These are phyloP conservation scores for Tachina lurida DNA, from an alignment of 2,888 invertebrate genomes.

Conservation along the genomic window DNA sequence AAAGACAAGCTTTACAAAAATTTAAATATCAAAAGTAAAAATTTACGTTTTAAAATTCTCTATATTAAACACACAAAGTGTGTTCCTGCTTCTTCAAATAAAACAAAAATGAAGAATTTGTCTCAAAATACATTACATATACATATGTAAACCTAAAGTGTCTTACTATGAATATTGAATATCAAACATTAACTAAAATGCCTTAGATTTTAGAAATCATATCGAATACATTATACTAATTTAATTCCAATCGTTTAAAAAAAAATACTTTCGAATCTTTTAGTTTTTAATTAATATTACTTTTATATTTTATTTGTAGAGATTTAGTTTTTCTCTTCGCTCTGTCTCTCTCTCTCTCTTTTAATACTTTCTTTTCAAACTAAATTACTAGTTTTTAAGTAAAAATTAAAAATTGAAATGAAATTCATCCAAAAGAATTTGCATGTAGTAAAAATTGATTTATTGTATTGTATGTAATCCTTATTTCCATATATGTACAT, in stretches of 20 bases:
- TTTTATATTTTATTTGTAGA: slow-evolving; percentile 1
- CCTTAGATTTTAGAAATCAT: slow-evolving; percentile 80
- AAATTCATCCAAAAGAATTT: slow-evolving; percentile 33
- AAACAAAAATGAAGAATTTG: slow-evolving; percentile 7
- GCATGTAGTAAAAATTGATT: slow-evolving; percentile 20
- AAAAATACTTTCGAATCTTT: background rate
- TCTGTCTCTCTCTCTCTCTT: background rate
- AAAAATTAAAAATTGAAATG: slow-evolving; percentile 17
- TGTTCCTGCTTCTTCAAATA: slow-evolving; percentile 40
- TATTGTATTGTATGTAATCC: slow-evolving; percentile 32
- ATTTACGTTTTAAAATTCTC: background rate
- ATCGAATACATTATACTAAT: slow-evolving; percentile 3
- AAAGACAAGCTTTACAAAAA: slow-evolving; percentile 50
- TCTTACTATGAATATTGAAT: slow-evolving; percentile 73
- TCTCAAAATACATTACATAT: slow-evolving; percentile 55
- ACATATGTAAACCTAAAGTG: slow-evolving; percentile 57
- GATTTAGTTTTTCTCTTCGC: slow-evolving; percentile 14
- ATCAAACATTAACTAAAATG: slow-evolving; percentile 73
- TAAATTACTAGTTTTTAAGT: slow-evolving; percentile 48
- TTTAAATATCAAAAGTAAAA: slow-evolving; percentile 6
- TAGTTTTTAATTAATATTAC: slow-evolving; percentile 10
- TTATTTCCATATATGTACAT: slow-evolving; percentile 8
- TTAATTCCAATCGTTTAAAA: slow-evolving; percentile 47
- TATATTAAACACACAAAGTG: slow-evolving; percentile 59
- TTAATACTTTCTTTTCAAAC: slow-evolving; percentile 11